Conservation (phyloP, 2,797 vertebrate species). For the Phyllotis vaccarum region DNA sequence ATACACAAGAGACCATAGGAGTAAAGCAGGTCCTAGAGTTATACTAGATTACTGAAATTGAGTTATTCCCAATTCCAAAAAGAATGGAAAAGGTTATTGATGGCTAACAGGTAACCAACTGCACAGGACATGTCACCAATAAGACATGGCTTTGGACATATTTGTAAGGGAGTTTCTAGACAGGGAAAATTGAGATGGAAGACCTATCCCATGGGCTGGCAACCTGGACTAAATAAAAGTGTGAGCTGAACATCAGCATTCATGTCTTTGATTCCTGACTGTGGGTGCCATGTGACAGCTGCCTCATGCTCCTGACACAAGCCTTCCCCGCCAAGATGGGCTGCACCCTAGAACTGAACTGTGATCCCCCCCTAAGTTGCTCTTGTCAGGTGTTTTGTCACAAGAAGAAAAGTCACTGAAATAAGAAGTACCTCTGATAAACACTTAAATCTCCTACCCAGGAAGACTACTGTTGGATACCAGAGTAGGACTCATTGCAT, state of each 20-base stretch:
- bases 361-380: background rate
- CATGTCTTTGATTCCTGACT: background rate
- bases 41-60: background rate
- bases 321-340: background rate
- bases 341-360: background rate
- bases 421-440: background rate
- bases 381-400: background rate
- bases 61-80: slow-evolving; percentile 47
- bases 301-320: background rate
- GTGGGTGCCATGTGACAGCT: background rate
- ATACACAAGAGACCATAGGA: background rate
- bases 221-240: background rate
- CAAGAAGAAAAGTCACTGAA: background rate
- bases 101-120: background rate
- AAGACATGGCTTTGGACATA: background rate
- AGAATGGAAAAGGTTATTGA: background rate
- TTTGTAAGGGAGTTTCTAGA: background rate
- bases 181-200: background rate
- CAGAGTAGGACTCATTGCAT: background rate
- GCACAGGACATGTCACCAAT: background rate
- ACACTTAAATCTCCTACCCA: background rate
- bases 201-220: no score
- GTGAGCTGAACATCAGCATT: background rate
- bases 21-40: background rate
- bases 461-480: background rate